Evolutionary conservation across 2,113 vertebrate genomes (phyloP), one percentile per base, ranked within the genome.

Genomic region (Psittacara wagleri): DNA sequence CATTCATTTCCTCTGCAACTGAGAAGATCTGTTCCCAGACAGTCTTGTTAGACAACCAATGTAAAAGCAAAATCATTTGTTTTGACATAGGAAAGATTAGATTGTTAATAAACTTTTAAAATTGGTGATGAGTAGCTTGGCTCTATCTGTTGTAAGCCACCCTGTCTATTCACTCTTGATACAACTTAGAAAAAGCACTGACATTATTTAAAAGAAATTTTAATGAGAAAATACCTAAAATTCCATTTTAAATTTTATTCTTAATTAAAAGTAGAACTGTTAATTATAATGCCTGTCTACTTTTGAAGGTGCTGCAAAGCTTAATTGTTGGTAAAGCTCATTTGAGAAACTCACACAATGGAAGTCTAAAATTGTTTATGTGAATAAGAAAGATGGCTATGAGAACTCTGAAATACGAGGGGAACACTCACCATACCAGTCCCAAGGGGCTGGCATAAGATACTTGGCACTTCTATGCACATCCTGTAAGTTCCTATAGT

Each of bases 221-320:
- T 85, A 76, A 86, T 83, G 79, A 95, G 51, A 69, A 94, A 94
- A 92, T 64, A 83, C 55, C 69, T 75, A 63, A 70, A 94, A 96
- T 78, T 94, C 72, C 17, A 78, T 93, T 90, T 68, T 17, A 87
- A 88, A 94, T 93, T 95, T 88, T 33, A 67, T 84, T 84, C 69
- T 92, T 95, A 94, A 93, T 95, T 97, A 93, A 96, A 95, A 93
- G 69, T n/a, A 77, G 90, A 69, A 39, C 83, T 28, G 46, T 92
- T 96, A 92, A 95, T 96, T 93, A 93, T 81, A 92, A 93, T 90
- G 81, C 22, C 62, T 91, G 57, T 90, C 92, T 97, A 68, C 77
- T 93, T 93, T n/a, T 78, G 49, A 90, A 90, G 73, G 86, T 93
- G 88, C 92, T 96, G 88, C 52, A 54, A 96, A 94, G 86, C 80